These are phyloP conservation scores for Watsonalla cultraria DNA, from an alignment of 2,888 invertebrate genomes.

Conservation along the genomic window DNA sequence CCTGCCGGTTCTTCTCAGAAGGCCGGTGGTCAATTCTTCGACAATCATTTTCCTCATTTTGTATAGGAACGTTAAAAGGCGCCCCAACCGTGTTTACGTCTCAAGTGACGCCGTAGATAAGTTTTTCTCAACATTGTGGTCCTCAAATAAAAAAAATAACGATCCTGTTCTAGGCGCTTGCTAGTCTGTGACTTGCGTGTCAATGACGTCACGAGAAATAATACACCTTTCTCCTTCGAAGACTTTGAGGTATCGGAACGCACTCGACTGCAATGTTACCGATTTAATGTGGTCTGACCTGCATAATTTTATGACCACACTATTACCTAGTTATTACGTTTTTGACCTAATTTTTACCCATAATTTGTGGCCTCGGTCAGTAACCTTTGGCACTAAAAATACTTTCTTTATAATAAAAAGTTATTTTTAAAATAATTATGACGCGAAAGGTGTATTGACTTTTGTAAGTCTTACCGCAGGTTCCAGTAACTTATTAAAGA, in stretches of 20 bases:
- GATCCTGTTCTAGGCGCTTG: conserved; percentile 2
- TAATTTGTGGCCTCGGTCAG: neutral
- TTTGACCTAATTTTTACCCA: neutral
- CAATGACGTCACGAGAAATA: conserved; percentile 36
- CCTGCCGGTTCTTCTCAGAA: no score
- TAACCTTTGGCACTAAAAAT: no score
- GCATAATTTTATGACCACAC: neutral
- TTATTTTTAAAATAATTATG: neutral
- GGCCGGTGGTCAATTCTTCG: no score
- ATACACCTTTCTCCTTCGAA: conserved; percentile 40
- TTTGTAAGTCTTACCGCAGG: no score
- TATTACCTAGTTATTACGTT: conserved; percentile 4
- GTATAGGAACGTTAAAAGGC: no score
- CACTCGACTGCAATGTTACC: conserved; percentile 11
- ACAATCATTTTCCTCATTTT: no score
- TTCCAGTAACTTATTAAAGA: no score
- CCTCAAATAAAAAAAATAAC: neutral
- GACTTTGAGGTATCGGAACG: conserved; percentile 23
- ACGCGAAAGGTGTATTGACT: neutral
- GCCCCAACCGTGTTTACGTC: no score
- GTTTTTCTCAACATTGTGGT: neutral
- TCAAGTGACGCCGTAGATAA: no score
- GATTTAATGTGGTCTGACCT: conserved; percentile 7
- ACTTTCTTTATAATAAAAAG: neutral
- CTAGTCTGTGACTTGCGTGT: conserved; percentile 17